These are phyloP conservation scores for Passer domesticus DNA, from an alignment of 2,113 vertebrate species.

Conservation along the genomic window DNA sequence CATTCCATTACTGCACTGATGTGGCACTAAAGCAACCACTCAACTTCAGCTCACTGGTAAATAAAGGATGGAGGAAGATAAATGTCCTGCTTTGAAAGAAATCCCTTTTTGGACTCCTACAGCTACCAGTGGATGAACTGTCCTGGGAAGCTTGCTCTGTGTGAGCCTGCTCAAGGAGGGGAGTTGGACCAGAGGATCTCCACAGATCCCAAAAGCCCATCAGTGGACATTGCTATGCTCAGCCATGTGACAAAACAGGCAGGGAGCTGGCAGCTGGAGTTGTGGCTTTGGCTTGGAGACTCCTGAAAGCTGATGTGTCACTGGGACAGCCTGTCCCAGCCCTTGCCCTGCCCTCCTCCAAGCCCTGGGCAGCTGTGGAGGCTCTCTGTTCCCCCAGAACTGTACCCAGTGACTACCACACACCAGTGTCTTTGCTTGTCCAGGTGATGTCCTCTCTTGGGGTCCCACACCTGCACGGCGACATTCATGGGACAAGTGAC, in stretches of 20 bases:
- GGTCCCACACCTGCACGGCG: not conserved
- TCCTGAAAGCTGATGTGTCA: not conserved
- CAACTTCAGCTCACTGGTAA: not conserved
- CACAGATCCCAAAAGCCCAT: not conserved
- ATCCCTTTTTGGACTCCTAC: not conserved
- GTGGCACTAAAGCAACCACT: not conserved
- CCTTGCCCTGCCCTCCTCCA: not conserved
- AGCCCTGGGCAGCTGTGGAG: not conserved
- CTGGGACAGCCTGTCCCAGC: not conserved
- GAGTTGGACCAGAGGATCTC: not conserved
- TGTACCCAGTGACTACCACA: not conserved
- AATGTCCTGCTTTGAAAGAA: not conserved
- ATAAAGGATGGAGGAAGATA: not conserved
- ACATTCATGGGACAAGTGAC: not conserved
- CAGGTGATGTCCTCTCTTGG: not conserved
- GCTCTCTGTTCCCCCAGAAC: not conserved
- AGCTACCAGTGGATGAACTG: not conserved
- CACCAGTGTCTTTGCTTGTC: fast-evolving
- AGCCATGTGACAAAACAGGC: fast-evolving
- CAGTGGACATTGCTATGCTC: not conserved
- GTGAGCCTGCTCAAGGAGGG: not conserved
- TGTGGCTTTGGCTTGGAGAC: not conserved
- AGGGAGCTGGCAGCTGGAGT: not conserved
- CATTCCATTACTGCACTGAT: not conserved
- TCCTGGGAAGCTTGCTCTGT: not conserved